A percentile compares a stretch with the other conserved stretches of the same genome.
These are phyloP conservation scores for Chymomyza procnemis DNA, from an alignment of 2,888 invertebrate genomes.

Conservation along the genomic window DNA sequence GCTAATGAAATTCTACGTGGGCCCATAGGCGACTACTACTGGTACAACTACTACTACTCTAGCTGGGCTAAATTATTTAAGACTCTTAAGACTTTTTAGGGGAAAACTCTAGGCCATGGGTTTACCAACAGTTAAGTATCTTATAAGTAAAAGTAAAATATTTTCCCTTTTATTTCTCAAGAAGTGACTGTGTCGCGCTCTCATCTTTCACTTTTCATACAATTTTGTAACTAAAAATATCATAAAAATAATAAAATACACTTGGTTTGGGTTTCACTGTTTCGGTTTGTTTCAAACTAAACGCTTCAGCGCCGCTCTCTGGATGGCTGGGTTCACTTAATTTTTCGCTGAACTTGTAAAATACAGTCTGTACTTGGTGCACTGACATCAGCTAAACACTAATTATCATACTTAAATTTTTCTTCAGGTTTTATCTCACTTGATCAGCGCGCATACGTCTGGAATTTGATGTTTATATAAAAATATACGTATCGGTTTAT, in stretches of 20 bases:
- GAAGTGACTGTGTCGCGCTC: slow-evolving; percentile 18
- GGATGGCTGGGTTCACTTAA: slow-evolving; percentile 39
- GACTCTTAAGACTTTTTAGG: slow-evolving; percentile 17
- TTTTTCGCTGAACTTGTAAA: slow-evolving; percentile 10
- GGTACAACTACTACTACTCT: too few relatives aligned
- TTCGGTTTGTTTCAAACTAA: slow-evolving; percentile 57
- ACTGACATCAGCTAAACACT: slow-evolving; percentile 60
- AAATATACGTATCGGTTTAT: slow-evolving; percentile 12
- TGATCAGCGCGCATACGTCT: slow-evolving; percentile 53
- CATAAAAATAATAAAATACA: slow-evolving; percentile 23
- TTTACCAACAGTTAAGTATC: slow-evolving; percentile 40
- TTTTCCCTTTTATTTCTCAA: slow-evolving; percentile 57
- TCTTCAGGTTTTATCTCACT: slow-evolving; percentile 38
- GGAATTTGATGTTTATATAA: slow-evolving; percentile 29
- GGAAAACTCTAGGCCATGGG: slow-evolving; percentile 31
- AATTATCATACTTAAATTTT: slow-evolving; percentile 40
- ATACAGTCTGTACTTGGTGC: not conserved
- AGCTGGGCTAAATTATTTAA: not conserved
- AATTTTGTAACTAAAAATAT: slow-evolving; percentile 50
- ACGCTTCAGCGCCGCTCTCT: slow-evolving; percentile 61
- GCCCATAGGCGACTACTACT: too few relatives aligned
- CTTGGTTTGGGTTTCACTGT: slow-evolving; percentile 41
- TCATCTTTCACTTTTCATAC: slow-evolving; percentile 68
- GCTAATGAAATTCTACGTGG: not conserved
- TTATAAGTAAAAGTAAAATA: slow-evolving; percentile 11